These are phyloP conservation scores for Theocolax elegans DNA, from an alignment of 1,140 invertebrate species.

Conservation along the genomic window DNA sequence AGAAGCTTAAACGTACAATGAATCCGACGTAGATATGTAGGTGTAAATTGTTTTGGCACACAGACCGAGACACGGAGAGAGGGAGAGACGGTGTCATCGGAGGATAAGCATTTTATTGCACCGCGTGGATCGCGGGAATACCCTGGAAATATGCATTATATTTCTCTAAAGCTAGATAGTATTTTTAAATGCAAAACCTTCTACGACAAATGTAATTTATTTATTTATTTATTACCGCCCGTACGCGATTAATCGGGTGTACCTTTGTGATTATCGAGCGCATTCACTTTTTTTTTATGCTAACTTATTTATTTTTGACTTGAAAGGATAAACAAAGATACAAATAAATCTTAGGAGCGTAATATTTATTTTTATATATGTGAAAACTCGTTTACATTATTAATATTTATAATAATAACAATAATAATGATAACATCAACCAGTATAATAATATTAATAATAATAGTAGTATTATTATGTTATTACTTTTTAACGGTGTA, in stretches of 20 bases:
- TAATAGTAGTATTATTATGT: too few species aligned
- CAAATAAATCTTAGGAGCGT: conserved; percentile 1
- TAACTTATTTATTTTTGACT: conserved; percentile 23
- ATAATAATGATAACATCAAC: too few species aligned
- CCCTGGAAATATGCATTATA: background rate
- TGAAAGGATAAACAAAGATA: background rate
- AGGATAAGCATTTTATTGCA: background rate
- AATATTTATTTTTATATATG: conserved; percentile 6
- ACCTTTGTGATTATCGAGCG: conserved; percentile 26
- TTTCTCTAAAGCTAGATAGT: too few species aligned
- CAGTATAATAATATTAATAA: too few species aligned
- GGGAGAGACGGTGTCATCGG: background rate
- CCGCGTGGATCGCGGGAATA: background rate
- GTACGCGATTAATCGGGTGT: too few species aligned
- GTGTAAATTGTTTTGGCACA: conserved; percentile 12
- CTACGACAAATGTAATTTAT: background rate
- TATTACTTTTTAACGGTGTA: too few species aligned
- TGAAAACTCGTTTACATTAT: too few species aligned
- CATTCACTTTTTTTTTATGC: background rate
- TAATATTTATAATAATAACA: too few species aligned
- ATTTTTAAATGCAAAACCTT: too few species aligned
- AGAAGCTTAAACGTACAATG: too few species aligned
- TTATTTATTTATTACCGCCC: conserved; percentile 3
- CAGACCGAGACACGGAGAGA: background rate
- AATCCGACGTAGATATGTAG: conserved; percentile 7